Conservation (phyloP, 2,113 vertebrate genomes). For the Gymnobelideus leadbeateri region DNA sequence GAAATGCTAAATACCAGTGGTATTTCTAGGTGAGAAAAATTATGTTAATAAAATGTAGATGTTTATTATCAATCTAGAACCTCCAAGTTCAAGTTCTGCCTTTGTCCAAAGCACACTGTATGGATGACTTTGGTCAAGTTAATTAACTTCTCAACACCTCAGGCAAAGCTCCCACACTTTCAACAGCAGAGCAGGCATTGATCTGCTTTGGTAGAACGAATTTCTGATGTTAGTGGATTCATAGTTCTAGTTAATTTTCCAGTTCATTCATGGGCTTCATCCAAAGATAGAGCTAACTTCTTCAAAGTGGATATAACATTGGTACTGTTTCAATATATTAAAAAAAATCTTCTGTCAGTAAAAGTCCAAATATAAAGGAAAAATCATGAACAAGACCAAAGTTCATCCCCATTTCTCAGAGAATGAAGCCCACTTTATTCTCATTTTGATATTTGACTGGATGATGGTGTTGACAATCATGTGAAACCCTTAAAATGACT, state of each 20-base stretch:
- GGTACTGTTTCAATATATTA: background rate
- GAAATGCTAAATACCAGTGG: background rate
- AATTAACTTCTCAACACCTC: background rate
- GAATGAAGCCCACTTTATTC: background rate
- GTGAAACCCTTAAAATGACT: slow-evolving; percentile 33
- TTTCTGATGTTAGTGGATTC: background rate
- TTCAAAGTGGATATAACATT: background rate
- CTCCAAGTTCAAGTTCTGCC: background rate
- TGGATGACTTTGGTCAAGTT: background rate
- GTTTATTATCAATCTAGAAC: background rate
- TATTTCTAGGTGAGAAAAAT: background rate
- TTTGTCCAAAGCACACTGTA: background rate
- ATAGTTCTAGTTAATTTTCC: background rate
- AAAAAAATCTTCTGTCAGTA: background rate
- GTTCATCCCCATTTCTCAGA: background rate
- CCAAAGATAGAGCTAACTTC: background rate
- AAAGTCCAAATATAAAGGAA: background rate
- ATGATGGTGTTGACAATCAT: slow-evolving; percentile 12
- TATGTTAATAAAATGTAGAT: background rate
- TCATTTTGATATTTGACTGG: slow-evolving; percentile 45
- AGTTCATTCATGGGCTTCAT: background rate
- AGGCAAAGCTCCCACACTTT: background rate
- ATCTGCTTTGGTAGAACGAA: background rate
- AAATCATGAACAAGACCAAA: background rate
- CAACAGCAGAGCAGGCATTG: background rate